Conservation (phyloP, 2,888 invertebrate genomes). For the Noctua fimbriata region DNA sequence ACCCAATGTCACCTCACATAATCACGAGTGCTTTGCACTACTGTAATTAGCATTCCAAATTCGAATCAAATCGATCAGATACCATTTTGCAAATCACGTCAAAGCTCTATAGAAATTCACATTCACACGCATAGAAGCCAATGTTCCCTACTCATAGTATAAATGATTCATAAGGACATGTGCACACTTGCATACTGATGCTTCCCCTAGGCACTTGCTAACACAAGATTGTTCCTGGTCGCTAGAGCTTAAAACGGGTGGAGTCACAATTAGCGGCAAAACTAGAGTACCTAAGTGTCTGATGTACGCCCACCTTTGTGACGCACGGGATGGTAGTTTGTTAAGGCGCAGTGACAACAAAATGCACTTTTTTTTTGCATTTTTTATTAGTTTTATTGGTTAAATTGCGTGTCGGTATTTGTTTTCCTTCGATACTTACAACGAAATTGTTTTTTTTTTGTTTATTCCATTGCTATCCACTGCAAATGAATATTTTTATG, state of each 20-base stretch:
- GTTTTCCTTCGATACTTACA: not conserved
- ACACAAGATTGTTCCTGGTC: conserved; percentile 71
- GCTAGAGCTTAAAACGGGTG: conserved; percentile 74
- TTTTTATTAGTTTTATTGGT: not conserved
- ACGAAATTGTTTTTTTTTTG: not conserved
- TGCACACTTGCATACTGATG: conserved; percentile 65
- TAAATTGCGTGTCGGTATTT: not conserved
- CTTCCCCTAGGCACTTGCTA: conserved; percentile 71
- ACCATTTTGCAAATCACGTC: conserved; percentile 63
- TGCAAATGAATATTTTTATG: conserved; percentile 10
- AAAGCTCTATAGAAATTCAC: conserved; percentile 53
- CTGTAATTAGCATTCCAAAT: conserved; percentile 56
- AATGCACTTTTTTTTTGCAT: not conserved
- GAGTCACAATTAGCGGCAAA: conserved; percentile 81
- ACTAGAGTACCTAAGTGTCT: conserved; percentile 78
- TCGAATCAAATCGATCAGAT: conserved; percentile 54
- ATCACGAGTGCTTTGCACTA: conserved; percentile 26
- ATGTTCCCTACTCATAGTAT: conserved; percentile 47
- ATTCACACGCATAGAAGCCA: conserved; percentile 60
- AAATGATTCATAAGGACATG: conserved; percentile 62
- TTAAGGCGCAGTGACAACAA: conserved; percentile 65
- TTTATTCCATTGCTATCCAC: not conserved
- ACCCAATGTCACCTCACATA: conserved; percentile 15
- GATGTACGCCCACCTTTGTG: conserved; percentile 78
- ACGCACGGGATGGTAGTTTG: conserved; percentile 63